Evolutionary conservation across 2,888 invertebrate genomes (phyloP).

Genomic region (Acronicta alni): DNA sequence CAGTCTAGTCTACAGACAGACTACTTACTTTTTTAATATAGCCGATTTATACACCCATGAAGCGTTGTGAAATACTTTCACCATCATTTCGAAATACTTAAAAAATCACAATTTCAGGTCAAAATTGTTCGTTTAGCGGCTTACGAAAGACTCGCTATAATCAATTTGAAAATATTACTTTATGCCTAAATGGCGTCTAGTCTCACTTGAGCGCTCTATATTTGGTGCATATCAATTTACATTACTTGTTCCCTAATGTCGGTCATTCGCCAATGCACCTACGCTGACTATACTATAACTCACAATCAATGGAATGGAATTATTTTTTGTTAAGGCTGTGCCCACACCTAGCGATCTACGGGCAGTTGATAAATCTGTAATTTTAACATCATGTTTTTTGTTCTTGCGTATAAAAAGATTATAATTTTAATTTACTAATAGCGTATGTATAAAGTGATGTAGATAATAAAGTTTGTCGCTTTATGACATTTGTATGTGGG

Average conservation of each 20-base stretch:
- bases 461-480: slow-evolving; percentile 1
- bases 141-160: too few species aligned
- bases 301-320: slow-evolving; percentile 30
- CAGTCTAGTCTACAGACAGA: too few species aligned
- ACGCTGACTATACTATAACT: slow-evolving; percentile 25
- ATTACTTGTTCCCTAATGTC: slow-evolving; percentile 72
- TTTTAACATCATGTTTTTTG: slow-evolving; percentile 15
- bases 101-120: slow-evolving; percentile 33
- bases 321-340: slow-evolving; percentile 51
- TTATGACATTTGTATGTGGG: slow-evolving; percentile 12
- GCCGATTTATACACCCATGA: slow-evolving; percentile 22
- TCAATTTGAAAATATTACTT: slow-evolving; percentile 57
- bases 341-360: slow-evolving; percentile 57
- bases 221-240: slow-evolving; percentile 72
- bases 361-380: slow-evolving; percentile 38
- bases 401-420: slow-evolving; percentile 19
- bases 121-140: slow-evolving; percentile 37
- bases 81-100: slow-evolving; percentile 26
- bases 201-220: slow-evolving; percentile 74
- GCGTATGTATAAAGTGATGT: slow-evolving; percentile 7
- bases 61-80: slow-evolving; percentile 25
- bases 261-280: slow-evolving; percentile 48
- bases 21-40: slow-evolving; percentile 1
- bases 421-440: slow-evolving; percentile 1
- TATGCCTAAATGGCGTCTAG: slow-evolving; percentile 69